These are phyloP conservation scores for Agrochola circellaris DNA, from an alignment of 2,888 invertebrate genomes.

Conservation along the genomic window DNA sequence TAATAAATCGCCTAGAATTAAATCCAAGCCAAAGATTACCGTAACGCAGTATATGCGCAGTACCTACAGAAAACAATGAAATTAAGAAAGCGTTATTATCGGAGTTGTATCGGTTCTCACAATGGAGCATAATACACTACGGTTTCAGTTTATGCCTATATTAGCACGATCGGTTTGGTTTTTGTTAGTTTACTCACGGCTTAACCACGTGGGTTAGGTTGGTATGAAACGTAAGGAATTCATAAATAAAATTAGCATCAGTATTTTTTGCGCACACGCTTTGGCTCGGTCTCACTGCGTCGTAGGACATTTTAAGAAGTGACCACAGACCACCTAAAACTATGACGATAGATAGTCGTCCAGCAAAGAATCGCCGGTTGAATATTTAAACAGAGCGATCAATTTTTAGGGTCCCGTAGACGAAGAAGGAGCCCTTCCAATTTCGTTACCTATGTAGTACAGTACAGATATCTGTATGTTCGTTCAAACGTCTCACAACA, in stretches of 20 bases:
- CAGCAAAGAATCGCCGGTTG: conserved; percentile 5
- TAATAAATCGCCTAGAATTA: neutral
- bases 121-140: conserved; percentile 27
- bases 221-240: conserved; percentile 10
- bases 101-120: conserved; percentile 15
- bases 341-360: neutral
- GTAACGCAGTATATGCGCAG: neutral
- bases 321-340: neutral
- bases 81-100: conserved; percentile 28
- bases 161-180: neutral
- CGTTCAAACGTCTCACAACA: too few relatives aligned
- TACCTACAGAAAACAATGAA: conserved; percentile 18
- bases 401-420: neutral
- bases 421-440: neutral
- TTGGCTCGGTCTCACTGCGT: neutral
- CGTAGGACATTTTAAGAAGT: conserved; percentile 12
- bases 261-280: conserved; percentile 5
- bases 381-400: conserved; percentile 15
- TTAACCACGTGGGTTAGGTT: neutral
- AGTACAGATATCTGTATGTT: too few relatives aligned
- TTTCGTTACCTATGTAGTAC: neutral
- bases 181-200: conserved; percentile 6
- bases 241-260: neutral
- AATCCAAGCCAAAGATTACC: neutral
- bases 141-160: conserved; percentile 9